Evolutionary conservation across 2,888 invertebrate genomes (phyloP), one percentile per base, ranked within the genome.

Genomic region (Parapristionchus giblindavisi): DNA sequence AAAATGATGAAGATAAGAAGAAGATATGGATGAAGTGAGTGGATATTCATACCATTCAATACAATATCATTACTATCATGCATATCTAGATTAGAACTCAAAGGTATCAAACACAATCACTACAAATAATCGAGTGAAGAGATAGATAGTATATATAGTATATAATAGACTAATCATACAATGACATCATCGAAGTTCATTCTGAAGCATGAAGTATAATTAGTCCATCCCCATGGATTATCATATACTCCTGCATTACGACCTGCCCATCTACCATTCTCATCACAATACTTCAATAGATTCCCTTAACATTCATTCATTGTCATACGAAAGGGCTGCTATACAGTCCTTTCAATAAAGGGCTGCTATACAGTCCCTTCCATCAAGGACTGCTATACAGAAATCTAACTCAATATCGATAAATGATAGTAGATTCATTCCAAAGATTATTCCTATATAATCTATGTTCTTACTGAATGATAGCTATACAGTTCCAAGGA

Each of bases 201-300:
- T 52, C 77, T 77, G 79, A 84, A 82, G 79, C 84, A 84, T 60
- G 76, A 73, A 54, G 79, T 80, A 79, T 81, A 84, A 76, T 84
- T 82, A 51, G 84, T 84, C 83, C 83, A 84, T 54, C 84, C 84
- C 80, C 81, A 81, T 29, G 83, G 80, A 63, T 81, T 81, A 71
- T 79, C 81, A 77, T 83, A 83, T 61, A 76, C 70, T 36, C 82
- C 82, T 8, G 79, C 76, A 29, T 51, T 40, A 60, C 79, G 79
- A 60, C 82, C 81, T 51, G 78, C 78, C 83, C 83, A 83, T 66
- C 79, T 73, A 14, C 83, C 83, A 24, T 77, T 79, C 72, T 54
- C 77, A 75, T 83, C 83, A 77, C 83, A 83, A 43, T 66, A 72
- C 65, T 83, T 83, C 68, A 40, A 72, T 40, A 81, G 77, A 63